Evolutionary conservation across 2,113 vertebrate species (phyloP).

Genomic region (Eulemur macaco): DNA sequence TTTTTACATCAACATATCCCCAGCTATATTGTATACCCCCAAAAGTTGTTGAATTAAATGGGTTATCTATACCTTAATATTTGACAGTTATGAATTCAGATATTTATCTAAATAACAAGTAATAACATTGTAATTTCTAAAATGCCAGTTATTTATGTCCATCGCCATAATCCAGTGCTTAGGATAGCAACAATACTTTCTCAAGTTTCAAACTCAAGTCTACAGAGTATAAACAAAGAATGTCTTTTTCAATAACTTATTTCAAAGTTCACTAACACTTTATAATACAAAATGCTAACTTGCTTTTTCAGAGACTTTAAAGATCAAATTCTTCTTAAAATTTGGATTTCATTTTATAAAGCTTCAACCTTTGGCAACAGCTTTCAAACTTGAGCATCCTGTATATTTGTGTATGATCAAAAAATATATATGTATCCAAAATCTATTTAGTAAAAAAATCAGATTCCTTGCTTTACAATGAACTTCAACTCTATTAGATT

Average conservation of each 20-base stretch:
- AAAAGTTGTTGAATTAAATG: background rate
- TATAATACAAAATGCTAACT: background rate
- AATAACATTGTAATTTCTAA: constrained; percentile 16
- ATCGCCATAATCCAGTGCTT: background rate
- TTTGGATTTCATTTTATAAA: background rate
- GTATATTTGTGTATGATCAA: background rate
- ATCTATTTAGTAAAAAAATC: constrained; percentile 28
- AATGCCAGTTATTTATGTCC: background rate
- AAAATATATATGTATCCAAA: background rate
- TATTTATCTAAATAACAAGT: background rate
- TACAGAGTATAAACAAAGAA: constrained; percentile 22
- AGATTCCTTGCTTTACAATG: constrained; percentile 15
- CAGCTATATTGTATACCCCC: background rate
- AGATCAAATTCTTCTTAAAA: constrained; percentile 42
- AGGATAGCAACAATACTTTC: background rate
- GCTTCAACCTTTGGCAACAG: background rate
- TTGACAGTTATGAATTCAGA: background rate
- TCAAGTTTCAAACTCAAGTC: constrained; percentile 32
- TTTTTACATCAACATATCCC: constrained; percentile 26
- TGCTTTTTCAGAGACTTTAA: constrained; percentile 53
- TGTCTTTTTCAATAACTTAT: background rate
- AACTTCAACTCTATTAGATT: constrained; percentile 15
- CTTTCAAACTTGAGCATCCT: background rate
- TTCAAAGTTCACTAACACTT: background rate
- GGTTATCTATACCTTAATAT: background rate